Evolutionary conservation across 2,888 invertebrate species (phyloP).

Genomic region (Drosophila subquinaria): DNA sequence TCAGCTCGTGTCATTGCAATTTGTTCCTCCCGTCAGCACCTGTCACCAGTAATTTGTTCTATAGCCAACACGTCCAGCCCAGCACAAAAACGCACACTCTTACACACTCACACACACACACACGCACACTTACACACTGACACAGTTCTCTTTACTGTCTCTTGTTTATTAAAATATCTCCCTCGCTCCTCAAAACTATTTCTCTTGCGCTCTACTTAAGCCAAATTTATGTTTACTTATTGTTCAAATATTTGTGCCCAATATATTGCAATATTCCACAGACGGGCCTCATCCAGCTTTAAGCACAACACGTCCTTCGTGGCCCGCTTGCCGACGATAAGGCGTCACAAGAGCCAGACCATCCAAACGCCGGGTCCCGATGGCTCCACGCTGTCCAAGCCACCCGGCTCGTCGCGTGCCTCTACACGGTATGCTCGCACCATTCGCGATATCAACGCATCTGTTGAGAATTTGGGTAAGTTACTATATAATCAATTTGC

Average conservation of each 20-base stretch:
- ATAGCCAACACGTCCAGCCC: constrained; percentile 28
- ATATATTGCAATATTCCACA: constrained; percentile 72
- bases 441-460: constrained; percentile 90
- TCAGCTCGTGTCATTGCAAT: constrained; percentile 39
- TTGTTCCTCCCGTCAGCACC: constrained; percentile 17
- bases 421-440: constrained; percentile 87
- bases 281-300: constrained; percentile 93
- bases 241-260: constrained; percentile 24
- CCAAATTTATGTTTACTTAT: constrained; percentile 12
- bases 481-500: constrained; percentile 30
- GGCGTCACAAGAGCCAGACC: constrained; percentile 92
- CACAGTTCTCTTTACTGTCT: constrained; percentile 33
- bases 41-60: constrained; percentile 26
- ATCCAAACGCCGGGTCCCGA: constrained; percentile 89
- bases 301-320: constrained; percentile 97
- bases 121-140: constrained; percentile 26
- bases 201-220: constrained; percentile 7
- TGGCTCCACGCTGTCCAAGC: constrained; percentile 72
- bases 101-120: constrained; percentile 14
- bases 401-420: constrained; percentile 74
- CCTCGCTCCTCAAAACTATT: background rate
- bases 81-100: constrained; percentile 18
- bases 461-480: constrained; percentile 91
- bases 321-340: constrained; percentile 94
- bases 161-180: constrained; percentile 39